These are phyloP conservation scores for Cherax destructor DNA, from an alignment of 1,140 invertebrate species.

Conservation along the genomic window DNA sequence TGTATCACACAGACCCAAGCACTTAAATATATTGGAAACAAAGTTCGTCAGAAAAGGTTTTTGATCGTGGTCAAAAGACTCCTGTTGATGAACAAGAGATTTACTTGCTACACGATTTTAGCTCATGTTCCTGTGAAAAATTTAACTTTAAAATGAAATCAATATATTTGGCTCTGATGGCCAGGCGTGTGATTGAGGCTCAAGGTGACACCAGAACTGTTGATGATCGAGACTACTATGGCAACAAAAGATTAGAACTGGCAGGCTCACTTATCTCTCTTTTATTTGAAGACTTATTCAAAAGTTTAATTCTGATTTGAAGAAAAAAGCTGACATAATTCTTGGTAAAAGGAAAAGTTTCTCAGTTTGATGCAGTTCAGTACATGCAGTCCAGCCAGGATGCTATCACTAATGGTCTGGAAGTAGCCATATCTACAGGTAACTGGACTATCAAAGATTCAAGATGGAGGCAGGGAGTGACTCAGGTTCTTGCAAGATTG, in stretches of 20 bases:
- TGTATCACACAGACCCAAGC: slow-evolving; percentile 93
- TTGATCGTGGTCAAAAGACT: slow-evolving; percentile 75
- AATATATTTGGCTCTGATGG: slow-evolving; percentile 94
- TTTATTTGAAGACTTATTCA: slow-evolving; percentile 99
- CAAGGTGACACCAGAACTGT: slow-evolving; percentile 86
- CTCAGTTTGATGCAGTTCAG: slow-evolving; percentile 97
- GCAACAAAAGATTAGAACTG: slow-evolving; percentile 98
- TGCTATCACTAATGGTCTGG: slow-evolving; percentile 93
- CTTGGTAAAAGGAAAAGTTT: slow-evolving; percentile 93
- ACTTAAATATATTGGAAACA: slow-evolving; percentile 85
- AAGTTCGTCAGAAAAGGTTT: slow-evolving; percentile 83
- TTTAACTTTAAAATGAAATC: slow-evolving; percentile 77
- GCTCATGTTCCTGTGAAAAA: slow-evolving; percentile 88
- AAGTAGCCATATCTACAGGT: slow-evolving; percentile 95
- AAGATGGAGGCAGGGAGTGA: slow-evolving; percentile 99
- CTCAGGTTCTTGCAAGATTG: slow-evolving; percentile 95
- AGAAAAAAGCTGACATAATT: slow-evolving; percentile 95
- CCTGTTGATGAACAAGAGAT: slow-evolving; percentile 89
- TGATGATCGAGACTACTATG: slow-evolving; percentile 99
- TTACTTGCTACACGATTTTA: slow-evolving; percentile 89
- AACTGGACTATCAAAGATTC: slow-evolving; percentile 99
- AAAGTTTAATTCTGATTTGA: slow-evolving; percentile 94
- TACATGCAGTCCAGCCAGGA: slow-evolving; percentile 91
- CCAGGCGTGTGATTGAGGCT: slow-evolving; percentile 91
- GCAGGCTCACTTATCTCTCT: slow-evolving; percentile 96